Evolutionary conservation across 2,888 invertebrate species (phyloP).

Genomic region (Sclerodermus sp.): DNA sequence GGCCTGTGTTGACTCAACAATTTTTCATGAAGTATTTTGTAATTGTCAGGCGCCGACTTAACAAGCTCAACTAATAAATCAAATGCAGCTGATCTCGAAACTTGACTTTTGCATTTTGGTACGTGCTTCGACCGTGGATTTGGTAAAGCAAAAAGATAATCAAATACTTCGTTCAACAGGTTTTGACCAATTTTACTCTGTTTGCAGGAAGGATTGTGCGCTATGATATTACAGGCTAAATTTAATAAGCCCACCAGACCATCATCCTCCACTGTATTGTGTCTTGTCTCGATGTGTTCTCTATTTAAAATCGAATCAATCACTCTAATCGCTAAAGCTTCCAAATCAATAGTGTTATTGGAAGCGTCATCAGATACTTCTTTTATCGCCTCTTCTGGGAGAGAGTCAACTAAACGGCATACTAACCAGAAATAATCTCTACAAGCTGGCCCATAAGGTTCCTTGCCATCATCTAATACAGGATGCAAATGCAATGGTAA

Average conservation of each 20-base stretch:
- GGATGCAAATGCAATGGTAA: slow-evolving; percentile 61
- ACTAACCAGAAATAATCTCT: slow-evolving; percentile 93
- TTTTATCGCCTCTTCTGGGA: slow-evolving; percentile 79
- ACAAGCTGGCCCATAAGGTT: slow-evolving; percentile 92
- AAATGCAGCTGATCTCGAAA: slow-evolving; percentile 87
- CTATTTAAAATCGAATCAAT: slow-evolving; percentile 74
- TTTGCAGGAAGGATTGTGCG: slow-evolving; percentile 87
- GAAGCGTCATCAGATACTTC: slow-evolving; percentile 62
- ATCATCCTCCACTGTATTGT: slow-evolving; percentile 84
- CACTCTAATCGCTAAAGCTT: slow-evolving; percentile 73
- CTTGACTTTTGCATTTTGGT: slow-evolving; percentile 91
- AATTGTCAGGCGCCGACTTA: slow-evolving; percentile 83
- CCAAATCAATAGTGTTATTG: slow-evolving; percentile 69
- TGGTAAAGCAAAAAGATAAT: slow-evolving; percentile 87
- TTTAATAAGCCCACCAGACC: slow-evolving; percentile 86
- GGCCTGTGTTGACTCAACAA: slow-evolving; percentile 86
- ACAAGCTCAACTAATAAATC: slow-evolving; percentile 88
- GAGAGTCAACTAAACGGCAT: slow-evolving; percentile 82
- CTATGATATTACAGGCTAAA: slow-evolving; percentile 83
- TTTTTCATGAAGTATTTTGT: slow-evolving; percentile 79
- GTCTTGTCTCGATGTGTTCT: slow-evolving; percentile 81
- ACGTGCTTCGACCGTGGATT: slow-evolving; percentile 81
- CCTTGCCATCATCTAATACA: slow-evolving; percentile 79
- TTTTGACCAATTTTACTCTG: slow-evolving; percentile 74
- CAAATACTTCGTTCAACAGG: slow-evolving; percentile 74